These are phyloP conservation scores for Cephus nigrinus DNA, from an alignment of 2,888 invertebrate genomes.

Conservation along the genomic window DNA sequence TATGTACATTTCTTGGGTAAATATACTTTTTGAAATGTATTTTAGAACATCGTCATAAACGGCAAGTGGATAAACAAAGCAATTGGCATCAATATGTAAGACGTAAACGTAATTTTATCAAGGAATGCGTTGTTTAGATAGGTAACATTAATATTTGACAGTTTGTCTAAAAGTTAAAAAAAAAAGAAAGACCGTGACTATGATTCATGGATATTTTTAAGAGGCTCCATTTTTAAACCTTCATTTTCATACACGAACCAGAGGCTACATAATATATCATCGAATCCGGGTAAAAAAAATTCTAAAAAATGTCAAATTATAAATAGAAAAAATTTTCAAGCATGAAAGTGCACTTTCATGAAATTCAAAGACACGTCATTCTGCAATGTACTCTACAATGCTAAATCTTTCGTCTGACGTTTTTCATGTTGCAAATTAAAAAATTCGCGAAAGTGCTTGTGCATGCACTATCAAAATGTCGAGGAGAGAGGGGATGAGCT, in stretches of 20 bases:
- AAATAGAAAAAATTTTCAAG: background rate
- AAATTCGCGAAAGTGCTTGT: background rate
- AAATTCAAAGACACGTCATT: background rate
- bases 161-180: background rate
- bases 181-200: background rate
- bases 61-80: background rate
- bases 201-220: background rate
- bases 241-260: background rate
- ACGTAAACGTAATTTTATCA: background rate
- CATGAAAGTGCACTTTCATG: background rate
- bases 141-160: background rate
- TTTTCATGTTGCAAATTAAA: background rate
- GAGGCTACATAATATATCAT: background rate
- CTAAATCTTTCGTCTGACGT: background rate
- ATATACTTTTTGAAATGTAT: background rate
- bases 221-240: background rate
- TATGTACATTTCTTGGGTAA: background rate
- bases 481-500: background rate
- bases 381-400: background rate
- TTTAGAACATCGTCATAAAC: background rate
- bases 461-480: background rate
- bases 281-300: conserved; percentile 21
- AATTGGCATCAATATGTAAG: background rate
- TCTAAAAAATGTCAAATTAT: conserved; percentile 21
- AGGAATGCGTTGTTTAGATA: background rate